Conservation (phyloP, 2,797 vertebrate species). For the Danio tinwini region DNA sequence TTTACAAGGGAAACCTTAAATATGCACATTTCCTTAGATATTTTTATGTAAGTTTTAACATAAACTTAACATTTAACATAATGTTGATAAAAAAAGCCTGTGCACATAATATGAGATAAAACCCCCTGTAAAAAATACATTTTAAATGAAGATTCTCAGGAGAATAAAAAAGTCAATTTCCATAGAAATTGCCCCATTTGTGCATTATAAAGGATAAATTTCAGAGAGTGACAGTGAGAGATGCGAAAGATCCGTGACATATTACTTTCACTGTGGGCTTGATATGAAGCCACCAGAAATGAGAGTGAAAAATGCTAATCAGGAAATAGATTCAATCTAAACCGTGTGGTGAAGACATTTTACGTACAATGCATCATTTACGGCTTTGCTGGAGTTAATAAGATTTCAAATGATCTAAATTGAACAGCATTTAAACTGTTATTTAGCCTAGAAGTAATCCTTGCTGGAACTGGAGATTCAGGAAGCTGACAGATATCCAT, state of each 20-base stretch:
- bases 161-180: slow-evolving; percentile 11
- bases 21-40: background rate
- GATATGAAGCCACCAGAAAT: slow-evolving; percentile 48
- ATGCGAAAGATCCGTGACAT: slow-evolving; percentile 69
- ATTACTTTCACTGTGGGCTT: slow-evolving; percentile 62
- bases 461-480: slow-evolving; percentile 43
- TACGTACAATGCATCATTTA: slow-evolving; percentile 77
- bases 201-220: slow-evolving; percentile 24
- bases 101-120: background rate
- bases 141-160: background rate
- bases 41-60: background rate
- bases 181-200: slow-evolving; percentile 28
- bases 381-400: slow-evolving; percentile 76
- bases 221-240: slow-evolving; percentile 16
- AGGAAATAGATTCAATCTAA: slow-evolving; percentile 72
- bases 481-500: slow-evolving; percentile 72
- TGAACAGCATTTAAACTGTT: slow-evolving; percentile 78
- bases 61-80: background rate
- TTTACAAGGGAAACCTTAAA: background rate
- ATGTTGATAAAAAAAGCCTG: background rate
- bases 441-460: slow-evolving; percentile 67
- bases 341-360: slow-evolving; percentile 72
- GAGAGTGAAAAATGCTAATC: slow-evolving; percentile 67
- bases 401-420: slow-evolving; percentile 73
- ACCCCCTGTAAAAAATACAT: background rate